Evolutionary conservation across 2,797 vertebrate species (phyloP), one percentile per base, ranked within the genome.

Genomic region (Hippoglossus hippoglossus): DNA sequence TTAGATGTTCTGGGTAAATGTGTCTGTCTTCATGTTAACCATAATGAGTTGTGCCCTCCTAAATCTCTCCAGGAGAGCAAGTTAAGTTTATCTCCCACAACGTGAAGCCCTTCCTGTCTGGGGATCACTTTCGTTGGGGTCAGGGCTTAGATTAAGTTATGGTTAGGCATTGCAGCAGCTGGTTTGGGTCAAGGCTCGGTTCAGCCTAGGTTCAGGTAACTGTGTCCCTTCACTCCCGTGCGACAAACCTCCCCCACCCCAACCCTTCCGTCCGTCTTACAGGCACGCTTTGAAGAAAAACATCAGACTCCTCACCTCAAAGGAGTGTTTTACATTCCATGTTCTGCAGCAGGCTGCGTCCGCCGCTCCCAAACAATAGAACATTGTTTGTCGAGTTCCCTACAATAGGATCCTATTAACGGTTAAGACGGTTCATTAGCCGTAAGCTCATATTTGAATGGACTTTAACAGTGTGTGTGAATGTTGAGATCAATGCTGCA

Each of bases 271-370:
- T 67, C 72, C 71, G 61, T 18, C 71, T 63, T 13, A 64, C 50
- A 78, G 78, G 73, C 71, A 68, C 41, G 39, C 87, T 86, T 85
- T 83, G 80, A 86, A 87, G 83, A 75, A 85, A 79, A 82, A 86
- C 78, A 82, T 80, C 80, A 61, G 61, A 79, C 44, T 57, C 73
- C 78, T 81, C 84, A 68, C 83, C 68, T 83, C 74, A 75, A 68
- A 75, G 63, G 57, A 81, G 71, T 71, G 75, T 78, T 82, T 87
- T 76, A 76, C 73, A 84, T 85, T 85, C 80, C 83, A 67, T 65
- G 73, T 79, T 71, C 26, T 61, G 51, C 67, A 77, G 67, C 68
- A 26, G 64, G 58, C 75, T 53, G 58, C 53, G 3, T 78, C 61
- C 58, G 18, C 72, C 10, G 24, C 56, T 56, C 77, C 21, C 34